Percentiles rank a stretch among this genome's conserved stretches.
Conservation (phyloP, 2,797 vertebrate genomes). For the Tadarida brasiliensis region DNA sequence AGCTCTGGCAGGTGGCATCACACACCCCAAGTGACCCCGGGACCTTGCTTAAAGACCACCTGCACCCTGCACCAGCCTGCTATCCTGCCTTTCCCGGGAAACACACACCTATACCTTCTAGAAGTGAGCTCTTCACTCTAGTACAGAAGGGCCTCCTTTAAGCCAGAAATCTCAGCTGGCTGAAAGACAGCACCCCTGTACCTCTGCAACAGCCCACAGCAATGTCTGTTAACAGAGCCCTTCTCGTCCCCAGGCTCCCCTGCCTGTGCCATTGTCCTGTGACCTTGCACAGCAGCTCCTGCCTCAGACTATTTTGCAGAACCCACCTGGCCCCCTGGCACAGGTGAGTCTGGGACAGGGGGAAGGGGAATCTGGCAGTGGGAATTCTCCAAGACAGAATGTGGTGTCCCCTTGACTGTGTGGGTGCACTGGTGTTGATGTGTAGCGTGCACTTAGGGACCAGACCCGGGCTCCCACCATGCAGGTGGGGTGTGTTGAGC, state of each 20-base stretch:
- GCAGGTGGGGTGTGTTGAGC: rapidly evolving
- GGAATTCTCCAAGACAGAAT: neutral
- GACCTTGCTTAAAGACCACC: neutral
- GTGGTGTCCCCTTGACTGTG: neutral
- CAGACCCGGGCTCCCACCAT: rapidly evolving
- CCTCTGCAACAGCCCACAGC: rapidly evolving
- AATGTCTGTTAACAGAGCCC: neutral
- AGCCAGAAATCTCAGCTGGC: neutral
- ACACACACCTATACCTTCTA: neutral
- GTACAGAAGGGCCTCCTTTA: neutral
- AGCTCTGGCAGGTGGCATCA: rapidly evolving
- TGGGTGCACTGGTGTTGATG: rapidly evolving
- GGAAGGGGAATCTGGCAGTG: neutral
- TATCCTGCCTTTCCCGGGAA: neutral
- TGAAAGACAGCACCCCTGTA: rapidly evolving
- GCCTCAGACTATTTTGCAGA: conserved; percentile 86
- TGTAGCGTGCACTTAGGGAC: no score
- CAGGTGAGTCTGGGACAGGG: conserved; percentile 86
- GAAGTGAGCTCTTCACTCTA: neutral
- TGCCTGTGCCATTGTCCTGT: conserved; percentile 84
- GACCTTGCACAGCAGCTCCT: conserved; percentile 87
- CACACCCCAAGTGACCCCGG: rapidly evolving
- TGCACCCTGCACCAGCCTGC: neutral
- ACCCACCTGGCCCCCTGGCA: conserved; percentile 84
- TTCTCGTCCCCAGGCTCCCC: conserved; percentile 76